Conservation (phyloP, 2,888 invertebrate genomes). For the Rhabditoides inermis region DNA sequence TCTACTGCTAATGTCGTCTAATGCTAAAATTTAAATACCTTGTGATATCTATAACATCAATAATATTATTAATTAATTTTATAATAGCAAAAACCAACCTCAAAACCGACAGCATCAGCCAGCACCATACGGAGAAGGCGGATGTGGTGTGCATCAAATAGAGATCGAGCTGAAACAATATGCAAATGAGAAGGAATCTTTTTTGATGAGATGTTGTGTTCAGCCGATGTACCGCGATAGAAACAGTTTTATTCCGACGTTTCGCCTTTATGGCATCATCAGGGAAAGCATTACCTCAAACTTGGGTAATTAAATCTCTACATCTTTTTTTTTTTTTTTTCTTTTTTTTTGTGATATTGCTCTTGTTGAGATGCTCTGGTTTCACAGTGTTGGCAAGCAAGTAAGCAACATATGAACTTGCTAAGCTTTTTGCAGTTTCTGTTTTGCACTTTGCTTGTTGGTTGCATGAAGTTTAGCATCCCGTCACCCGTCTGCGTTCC, state of each 20-base stretch:
- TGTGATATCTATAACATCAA: too few species aligned
- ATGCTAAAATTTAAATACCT: too few species aligned
- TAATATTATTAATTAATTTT: too few species aligned
- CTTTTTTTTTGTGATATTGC: background rate
- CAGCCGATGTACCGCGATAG: background rate
- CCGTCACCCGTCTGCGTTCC: too few species aligned
- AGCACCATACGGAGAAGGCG: conserved; percentile 49
- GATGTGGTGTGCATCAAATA: conserved; percentile 46
- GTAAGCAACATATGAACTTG: too few species aligned
- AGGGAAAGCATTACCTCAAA: too few species aligned
- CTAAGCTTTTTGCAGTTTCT: background rate
- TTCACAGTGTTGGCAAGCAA: background rate
- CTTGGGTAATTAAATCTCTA: too few species aligned
- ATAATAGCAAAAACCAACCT: too few species aligned
- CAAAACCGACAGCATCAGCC: conserved; percentile 43
- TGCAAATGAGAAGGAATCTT: background rate
- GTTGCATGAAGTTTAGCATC: too few species aligned
- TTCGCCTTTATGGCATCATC: conserved; percentile 10
- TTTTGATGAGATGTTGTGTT: background rate
- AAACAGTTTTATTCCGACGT: background rate
- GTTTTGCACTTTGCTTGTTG: too few species aligned
- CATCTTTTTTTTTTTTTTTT: too few species aligned
- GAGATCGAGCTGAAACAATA: conserved; percentile 33
- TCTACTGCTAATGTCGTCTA: too few species aligned
- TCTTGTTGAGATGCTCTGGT: background rate